Evolutionary conservation across 2,113 vertebrate genomes (phyloP), one percentile per base, ranked within the genome.

Genomic region (Pygoscelis antarcticus): DNA sequence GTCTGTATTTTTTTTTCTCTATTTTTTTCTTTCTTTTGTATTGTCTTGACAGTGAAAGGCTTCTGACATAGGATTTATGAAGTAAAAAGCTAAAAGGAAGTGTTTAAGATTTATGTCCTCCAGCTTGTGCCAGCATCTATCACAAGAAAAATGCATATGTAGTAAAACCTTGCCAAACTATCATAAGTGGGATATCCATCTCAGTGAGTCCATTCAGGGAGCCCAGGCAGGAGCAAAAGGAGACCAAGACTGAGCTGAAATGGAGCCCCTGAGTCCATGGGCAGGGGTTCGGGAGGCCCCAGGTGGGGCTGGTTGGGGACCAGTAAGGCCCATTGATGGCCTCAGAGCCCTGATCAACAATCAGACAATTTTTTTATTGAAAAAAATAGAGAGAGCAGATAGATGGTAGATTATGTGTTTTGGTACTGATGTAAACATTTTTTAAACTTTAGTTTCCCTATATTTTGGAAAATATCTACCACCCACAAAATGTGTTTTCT

Each of bases 231-330:
- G 20, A 62, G 13, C 1, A 69, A 81, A 72, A 69, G 7, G 5
- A 84, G 27, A 61, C 1, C 11, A 61, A 9, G 10, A 1, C 4
- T 81, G 18, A 68, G 16, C 20, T 77, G 40, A 77, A 79, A 69
- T 17, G 16, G 9, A 79, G 13, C 2, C 25, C 22, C 29, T 40
- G 18, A 34, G 10, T 30, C 9, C 27, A 64, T 9, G 18, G 47
- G 13, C 3, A 52, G 27, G 5, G 6, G 4, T 5, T 61, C 12
- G 3, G 7, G 13, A 71, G 3, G 18, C 1, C 20, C 4, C 23
- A 54, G 1, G 3, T 42, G 16, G 6, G 3, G 6, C 7, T 71
- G 29, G 5, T 0, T 88, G 22, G 22, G 13, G 32, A 79, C 6
- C 15, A 47, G 9, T 29, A 80, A 46, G 60, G 7, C 2, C 18